phyloP scores from a whole-genome alignment of 2,113 vertebrate genomes.

The Ictalurus punctatus region DNA sequence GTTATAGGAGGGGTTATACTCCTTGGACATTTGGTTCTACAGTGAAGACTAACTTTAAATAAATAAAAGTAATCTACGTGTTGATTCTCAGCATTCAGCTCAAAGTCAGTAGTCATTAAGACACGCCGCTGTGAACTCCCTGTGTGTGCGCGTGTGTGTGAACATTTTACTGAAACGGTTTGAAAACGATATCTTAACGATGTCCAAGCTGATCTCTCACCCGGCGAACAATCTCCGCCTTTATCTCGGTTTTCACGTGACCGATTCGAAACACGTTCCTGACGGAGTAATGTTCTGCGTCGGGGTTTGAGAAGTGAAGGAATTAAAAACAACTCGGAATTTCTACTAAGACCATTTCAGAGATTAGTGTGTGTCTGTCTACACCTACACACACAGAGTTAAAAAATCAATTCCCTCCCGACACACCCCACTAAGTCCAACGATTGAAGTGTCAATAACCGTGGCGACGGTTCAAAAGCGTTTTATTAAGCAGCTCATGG shows the following conservation, averaged over 20 bases:
- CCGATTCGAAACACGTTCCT: background rate
- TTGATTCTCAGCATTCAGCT: no score
- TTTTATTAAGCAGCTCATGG: background rate
- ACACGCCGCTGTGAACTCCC: no score
- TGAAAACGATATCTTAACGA: background rate
- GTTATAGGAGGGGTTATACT: background rate
- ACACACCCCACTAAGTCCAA: slow-evolving; percentile 38
- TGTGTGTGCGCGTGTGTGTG: no score
- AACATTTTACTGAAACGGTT: background rate
- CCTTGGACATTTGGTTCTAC: background rate
- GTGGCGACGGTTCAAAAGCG: slow-evolving; percentile 13
- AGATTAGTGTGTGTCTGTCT: background rate
- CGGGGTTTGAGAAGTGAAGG: background rate
- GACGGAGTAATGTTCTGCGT: background rate
- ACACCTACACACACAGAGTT: background rate
- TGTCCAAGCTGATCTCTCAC: background rate
- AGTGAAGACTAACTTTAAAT: background rate
- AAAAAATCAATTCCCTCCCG: background rate
- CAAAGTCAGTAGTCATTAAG: no score
- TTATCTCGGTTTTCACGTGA: background rate
- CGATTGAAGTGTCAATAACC: slow-evolving; percentile 41
- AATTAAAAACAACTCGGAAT: background rate
- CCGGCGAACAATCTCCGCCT: background rate
- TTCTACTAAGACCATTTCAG: background rate
- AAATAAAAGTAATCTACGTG: background rate